Percentiles rank a stretch among this genome's conserved stretches.
phyloP scores from a whole-genome alignment of 1,140 invertebrate genomes.

The Temnothorax nylanderi region DNA sequence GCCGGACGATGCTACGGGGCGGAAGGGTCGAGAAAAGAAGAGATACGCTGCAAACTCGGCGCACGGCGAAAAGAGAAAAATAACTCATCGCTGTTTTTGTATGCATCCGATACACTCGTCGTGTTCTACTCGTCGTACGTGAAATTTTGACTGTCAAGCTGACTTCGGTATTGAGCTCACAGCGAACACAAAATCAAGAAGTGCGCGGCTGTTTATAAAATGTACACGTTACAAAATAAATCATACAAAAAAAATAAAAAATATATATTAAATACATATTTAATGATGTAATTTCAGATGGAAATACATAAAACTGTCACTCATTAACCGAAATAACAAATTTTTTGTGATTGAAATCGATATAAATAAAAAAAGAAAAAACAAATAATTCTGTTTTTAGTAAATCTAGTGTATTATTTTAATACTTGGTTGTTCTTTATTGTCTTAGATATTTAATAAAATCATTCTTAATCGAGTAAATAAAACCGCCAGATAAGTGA shows the following conservation, averaged over 20 bases:
- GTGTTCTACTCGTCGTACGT: not conserved
- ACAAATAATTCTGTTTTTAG: not conserved
- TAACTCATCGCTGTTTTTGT: not conserved
- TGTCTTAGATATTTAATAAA: not conserved
- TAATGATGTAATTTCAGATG: not conserved
- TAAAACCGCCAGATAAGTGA: too few species aligned
- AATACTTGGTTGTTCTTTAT: not conserved
- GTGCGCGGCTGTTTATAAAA: not conserved
- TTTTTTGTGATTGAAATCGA: not conserved
- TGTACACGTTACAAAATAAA: not conserved
- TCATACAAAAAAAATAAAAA: not conserved
- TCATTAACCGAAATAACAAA: not conserved
- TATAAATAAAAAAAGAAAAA: not conserved
- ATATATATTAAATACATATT: not conserved
- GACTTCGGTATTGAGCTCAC: not conserved
- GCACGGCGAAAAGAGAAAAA: not conserved
- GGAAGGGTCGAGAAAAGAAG: not conserved
- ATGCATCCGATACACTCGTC: not conserved
- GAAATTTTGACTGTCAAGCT: not conserved
- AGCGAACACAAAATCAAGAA: not conserved
- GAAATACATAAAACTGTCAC: not conserved
- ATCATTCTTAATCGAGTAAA: not conserved
- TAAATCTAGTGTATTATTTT: not conserved
- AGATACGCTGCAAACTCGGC: not conserved
- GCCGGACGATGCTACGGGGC: slow-evolving; percentile 4